Evolutionary conservation across 1,140 invertebrate species (phyloP), one percentile per base, ranked within the genome.

Genomic region (Drosophila pseudoananassae): DNA sequence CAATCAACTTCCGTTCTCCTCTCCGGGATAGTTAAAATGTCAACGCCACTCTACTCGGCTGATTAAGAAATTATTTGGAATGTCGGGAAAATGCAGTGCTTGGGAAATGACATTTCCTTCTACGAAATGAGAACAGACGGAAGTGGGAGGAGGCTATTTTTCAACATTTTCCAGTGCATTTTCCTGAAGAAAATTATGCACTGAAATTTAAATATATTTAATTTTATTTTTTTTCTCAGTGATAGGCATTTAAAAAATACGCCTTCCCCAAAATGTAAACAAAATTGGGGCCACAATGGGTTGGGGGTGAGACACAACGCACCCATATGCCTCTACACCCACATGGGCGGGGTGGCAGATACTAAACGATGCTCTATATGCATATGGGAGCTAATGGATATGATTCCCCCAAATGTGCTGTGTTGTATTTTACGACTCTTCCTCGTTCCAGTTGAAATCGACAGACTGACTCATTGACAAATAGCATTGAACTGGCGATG

Each of bases 401-500:
- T 69, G 63, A 53, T 20, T 20, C 63, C 63, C 61, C 63, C 65
- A 69, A 69, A 69, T 69, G 12, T 36, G 33, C 46, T 66, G 60
- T 75, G 15, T 45, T 53, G 47, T 57, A 15, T 20, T 57, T 45
- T 66, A 76, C 49, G 46, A 52, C 58, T 76, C 47, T 59, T 77
- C 49, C 27, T 49, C 64, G 15, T 50, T 65, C 27, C 63, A 61
- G 63, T 50, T 51, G 8, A 20, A 52, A 51, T 59, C 45, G 63
- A 51, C 43, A 17, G 38, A 46, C 76, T 80, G 77, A 82, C 79
- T 82, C 79, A 82, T 82, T 82, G 79, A 82, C 79, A 82, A 82
- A 83, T 70, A 82, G 75, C 79, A 78, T 82, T 83, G 79, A 83
- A 82, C 75, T 20, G 52, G 64, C 71, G 50, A 38, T 73, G 73